Percentiles rank a stretch among this genome's conserved stretches.
These are phyloP conservation scores for Oxyteleia sp. DNA, from an alignment of 2,888 invertebrate genomes.

Conservation along the genomic window DNA sequence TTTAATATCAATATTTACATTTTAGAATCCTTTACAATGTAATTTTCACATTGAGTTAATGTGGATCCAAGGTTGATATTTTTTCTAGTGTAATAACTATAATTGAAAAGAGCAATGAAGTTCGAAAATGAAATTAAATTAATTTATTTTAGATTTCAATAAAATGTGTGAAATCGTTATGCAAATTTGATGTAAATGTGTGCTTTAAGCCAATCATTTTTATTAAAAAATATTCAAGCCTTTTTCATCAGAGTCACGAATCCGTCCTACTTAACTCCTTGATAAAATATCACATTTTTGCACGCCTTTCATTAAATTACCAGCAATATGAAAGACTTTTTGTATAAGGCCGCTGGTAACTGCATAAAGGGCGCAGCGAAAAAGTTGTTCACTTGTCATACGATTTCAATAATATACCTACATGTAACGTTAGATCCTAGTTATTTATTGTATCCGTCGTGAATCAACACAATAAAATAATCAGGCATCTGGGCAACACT, in stretches of 20 bases:
- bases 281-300: constrained; percentile 51
- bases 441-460: too few relatives aligned
- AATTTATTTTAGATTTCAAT: background rate
- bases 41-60: too few relatives aligned
- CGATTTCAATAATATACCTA: background rate
- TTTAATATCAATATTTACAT: too few relatives aligned
- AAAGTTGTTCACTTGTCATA: constrained; percentile 20
- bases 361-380: constrained; percentile 53
- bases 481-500: too few relatives aligned
- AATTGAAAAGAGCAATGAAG: too few relatives aligned
- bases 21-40: too few relatives aligned
- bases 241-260: constrained; percentile 6
- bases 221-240: constrained; percentile 27
- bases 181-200: constrained; percentile 10
- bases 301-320: constrained; percentile 60
- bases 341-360: constrained; percentile 57
- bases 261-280: constrained; percentile 11
- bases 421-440: background rate
- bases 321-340: constrained; percentile 60
- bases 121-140: too few relatives aligned
- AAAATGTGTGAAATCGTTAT: too few relatives aligned
- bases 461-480: too few relatives aligned
- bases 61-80: too few relatives aligned
- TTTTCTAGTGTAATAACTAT: background rate
- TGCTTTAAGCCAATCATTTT: constrained; percentile 6